phyloP scores from a whole-genome alignment of 2,888 invertebrate genomes.

The Lepidochrysops patricia region DNA sequence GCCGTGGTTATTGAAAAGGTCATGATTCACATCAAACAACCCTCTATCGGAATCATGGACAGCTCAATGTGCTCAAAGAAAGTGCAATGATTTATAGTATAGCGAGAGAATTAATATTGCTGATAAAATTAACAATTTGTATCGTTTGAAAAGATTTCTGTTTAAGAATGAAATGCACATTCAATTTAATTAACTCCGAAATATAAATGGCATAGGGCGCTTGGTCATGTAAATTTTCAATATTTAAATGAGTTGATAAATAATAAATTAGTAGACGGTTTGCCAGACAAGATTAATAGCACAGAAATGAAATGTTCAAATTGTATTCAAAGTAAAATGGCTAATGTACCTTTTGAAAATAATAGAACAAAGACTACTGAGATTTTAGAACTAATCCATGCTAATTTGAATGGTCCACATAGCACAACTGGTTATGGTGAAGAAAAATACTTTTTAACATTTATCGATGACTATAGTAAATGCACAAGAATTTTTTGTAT shows the following conservation, averaged over 20 bases:
- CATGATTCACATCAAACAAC: no score
- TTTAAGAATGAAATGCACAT: slow-evolving; percentile 21
- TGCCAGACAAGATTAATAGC: slow-evolving; percentile 27
- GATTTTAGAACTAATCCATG: slow-evolving; percentile 25
- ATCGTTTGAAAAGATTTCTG: slow-evolving; percentile 21
- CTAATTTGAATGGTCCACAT: slow-evolving; percentile 30
- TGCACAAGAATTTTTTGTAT: slow-evolving; percentile 25
- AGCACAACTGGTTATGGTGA: slow-evolving; percentile 25
- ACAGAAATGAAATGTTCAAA: slow-evolving; percentile 27
- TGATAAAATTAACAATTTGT: slow-evolving; percentile 24
- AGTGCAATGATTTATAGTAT: slow-evolving; percentile 26
- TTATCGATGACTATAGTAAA: slow-evolving; percentile 30
- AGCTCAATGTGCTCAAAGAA: slow-evolving; percentile 17
- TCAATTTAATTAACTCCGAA: slow-evolving; percentile 20
- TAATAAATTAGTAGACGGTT: slow-evolving; percentile 27
- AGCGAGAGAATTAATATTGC: slow-evolving; percentile 23
- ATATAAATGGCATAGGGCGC: slow-evolving; percentile 25
- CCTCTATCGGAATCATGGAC: no score
- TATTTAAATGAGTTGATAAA: slow-evolving; percentile 23
- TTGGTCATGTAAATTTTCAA: slow-evolving; percentile 28
- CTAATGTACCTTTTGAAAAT: slow-evolving; percentile 28
- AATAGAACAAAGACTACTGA: slow-evolving; percentile 24
- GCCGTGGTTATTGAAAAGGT: no score
- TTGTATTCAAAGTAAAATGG: slow-evolving; percentile 29
- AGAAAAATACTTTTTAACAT: slow-evolving; percentile 30